Conservation (phyloP, 1,140 invertebrate species). For the Proales similis region DNA sequence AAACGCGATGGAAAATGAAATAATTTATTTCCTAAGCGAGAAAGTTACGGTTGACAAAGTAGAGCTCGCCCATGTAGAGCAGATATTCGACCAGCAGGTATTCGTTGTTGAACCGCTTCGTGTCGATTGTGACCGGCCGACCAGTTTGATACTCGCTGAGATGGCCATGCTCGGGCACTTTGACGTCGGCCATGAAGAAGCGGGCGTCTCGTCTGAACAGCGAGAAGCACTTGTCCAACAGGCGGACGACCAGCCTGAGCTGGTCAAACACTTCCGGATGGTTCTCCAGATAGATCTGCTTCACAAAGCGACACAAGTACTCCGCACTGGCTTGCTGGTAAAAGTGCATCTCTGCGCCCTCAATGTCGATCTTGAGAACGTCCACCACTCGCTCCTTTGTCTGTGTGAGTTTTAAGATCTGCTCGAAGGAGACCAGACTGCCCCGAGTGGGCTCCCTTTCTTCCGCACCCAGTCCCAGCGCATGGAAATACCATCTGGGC, state of each 20-base stretch:
- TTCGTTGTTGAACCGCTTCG: slow-evolving; percentile 22
- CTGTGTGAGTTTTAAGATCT: not conserved
- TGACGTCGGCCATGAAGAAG: slow-evolving; percentile 7
- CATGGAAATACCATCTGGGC: slow-evolving; percentile 11
- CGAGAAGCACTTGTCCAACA: slow-evolving; percentile 29
- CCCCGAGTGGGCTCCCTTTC: not conserved
- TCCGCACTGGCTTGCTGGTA: not conserved
- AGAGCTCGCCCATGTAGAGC: slow-evolving; percentile 8
- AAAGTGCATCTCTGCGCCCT: slow-evolving; percentile 14
- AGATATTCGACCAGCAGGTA: slow-evolving; percentile 7
- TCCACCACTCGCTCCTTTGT: slow-evolving; percentile 2
- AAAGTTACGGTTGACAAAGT: slow-evolving; percentile 33
- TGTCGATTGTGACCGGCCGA: slow-evolving; percentile 4
- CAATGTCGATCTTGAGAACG: slow-evolving; percentile 29
- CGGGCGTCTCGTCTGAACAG: slow-evolving; percentile 11
- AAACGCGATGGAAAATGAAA: too few relatives aligned
- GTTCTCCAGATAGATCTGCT: slow-evolving; percentile 18
- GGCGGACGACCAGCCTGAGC: not conserved
- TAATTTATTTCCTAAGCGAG: too few relatives aligned
- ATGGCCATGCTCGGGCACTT: slow-evolving; percentile 3
- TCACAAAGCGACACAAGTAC: slow-evolving; percentile 20
- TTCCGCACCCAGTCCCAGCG: not conserved
- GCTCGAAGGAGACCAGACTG: slow-evolving; percentile 1
- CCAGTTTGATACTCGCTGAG: slow-evolving; percentile 22
- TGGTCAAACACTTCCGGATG: not conserved